A percentile compares a stretch with the other conserved stretches of the same genome.
Conservation (phyloP, 2,113 vertebrate species). For the Jacana jacana region DNA sequence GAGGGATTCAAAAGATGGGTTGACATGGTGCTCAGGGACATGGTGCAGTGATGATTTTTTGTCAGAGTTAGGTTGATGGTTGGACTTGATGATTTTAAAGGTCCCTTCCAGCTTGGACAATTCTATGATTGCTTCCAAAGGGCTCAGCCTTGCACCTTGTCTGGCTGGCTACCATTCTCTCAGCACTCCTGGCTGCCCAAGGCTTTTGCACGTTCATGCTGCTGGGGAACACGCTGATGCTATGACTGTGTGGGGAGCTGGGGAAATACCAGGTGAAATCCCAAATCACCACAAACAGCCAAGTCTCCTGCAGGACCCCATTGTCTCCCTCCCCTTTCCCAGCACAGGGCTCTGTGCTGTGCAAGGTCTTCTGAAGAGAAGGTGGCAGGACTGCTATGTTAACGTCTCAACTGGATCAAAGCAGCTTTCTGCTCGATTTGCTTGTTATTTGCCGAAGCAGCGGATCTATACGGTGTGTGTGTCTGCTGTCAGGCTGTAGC, state of each 20-base stretch:
- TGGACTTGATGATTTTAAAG: too few relatives aligned
- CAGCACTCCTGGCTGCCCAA: background rate
- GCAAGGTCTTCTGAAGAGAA: background rate
- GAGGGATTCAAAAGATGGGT: too few relatives aligned
- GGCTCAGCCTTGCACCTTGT: background rate
- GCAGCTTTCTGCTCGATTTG: background rate
- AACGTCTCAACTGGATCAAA: background rate
- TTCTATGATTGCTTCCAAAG: background rate
- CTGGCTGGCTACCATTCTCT: background rate
- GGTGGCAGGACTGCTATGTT: background rate
- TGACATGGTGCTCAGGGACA: too few relatives aligned
- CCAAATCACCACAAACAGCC: background rate
- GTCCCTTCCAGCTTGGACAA: too few relatives aligned
- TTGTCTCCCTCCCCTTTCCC: background rate
- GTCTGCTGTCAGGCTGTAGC: background rate
- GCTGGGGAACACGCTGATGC: background rate
- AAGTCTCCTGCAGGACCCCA: rapidly evolving
- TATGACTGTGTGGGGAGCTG: background rate
- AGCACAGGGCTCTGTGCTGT: background rate
- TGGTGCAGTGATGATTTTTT: too few relatives aligned
- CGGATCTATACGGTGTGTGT: background rate
- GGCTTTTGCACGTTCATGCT: rapidly evolving
- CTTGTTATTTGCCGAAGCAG: background rate
- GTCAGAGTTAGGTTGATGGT: too few relatives aligned
- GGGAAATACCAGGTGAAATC: background rate